Evolutionary conservation across 2,888 invertebrate genomes (phyloP), one percentile per base, ranked within the genome.

Genomic region (Leucophenga maculata): DNA sequence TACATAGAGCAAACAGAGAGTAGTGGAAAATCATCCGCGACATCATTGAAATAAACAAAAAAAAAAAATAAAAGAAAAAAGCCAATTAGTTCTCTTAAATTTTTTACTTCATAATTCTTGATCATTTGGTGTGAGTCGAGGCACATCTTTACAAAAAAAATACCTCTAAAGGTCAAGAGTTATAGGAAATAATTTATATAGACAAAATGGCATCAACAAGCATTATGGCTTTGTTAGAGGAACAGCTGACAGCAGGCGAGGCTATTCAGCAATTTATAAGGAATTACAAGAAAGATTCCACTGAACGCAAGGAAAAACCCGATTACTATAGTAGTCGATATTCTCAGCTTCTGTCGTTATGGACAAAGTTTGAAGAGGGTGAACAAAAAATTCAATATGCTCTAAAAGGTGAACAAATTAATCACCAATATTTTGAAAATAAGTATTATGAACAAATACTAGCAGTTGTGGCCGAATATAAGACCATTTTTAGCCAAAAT

Each of bases 211-310:
- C 26, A 26, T 26, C 26, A 3, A 26, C 26, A 26, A 4, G 26
- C 26, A 26, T 26, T 26, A 26, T 26, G 26, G 26, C 26, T 26
- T 26, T 26, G 26, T 26, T 26, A 26, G 26, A 46, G 46, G 3
- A 4, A 26, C 59, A 59, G 26, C 14, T 31, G 13, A 59, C 14
- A 31, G 26, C 31, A 3, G 59, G 59, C 31, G 59, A 59, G 14
- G 26, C 18, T 13, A 59, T 59, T n/a, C 26, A 59, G 26, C 14
- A 6, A 6, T 3, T 26, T 26, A 26, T 59, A 26, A 59, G 59
- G 31, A 22, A 59, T 59, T 59, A 26, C n/a, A 59, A 59, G 26
- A 59, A 59, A 26, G 26, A 59, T 31, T 59, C 59, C 26, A 8
- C 59, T 59, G 9, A 59, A n/a, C 22, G 59, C 14, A 59, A 59